Base-by-base conservation (phyloP, 1,140 invertebrate species). In the Tachypleus tridentatus region DNA sequence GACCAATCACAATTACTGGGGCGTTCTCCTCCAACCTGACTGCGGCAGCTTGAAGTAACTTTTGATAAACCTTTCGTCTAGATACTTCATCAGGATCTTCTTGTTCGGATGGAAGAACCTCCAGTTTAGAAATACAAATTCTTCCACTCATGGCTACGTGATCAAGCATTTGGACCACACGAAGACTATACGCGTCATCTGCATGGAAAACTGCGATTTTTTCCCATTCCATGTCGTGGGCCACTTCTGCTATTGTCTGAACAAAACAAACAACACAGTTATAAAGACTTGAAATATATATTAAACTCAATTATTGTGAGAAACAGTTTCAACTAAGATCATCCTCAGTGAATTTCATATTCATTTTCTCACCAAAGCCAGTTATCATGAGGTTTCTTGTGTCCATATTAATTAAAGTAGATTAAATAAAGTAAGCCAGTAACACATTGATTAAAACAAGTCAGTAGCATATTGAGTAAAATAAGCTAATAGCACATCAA, bases 221-320 rank as follows among this genome's bases (percentile, higher is more conserved):
- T 58, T 75, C 69, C 78, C 78, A 78, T 9, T 73, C 57, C 58
- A 77, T 65, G 49, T 71, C 65, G 3, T 73, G 69, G 57, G 76
- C 63, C 0, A 74, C 64, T 58, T 67, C 63, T n/a, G 72, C 70
- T 5, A 76, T 68, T 4, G 72, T 74, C 77, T 79, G 63, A 4
- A 67, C 67, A 57, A 58, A 61, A 29, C 58, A 58, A 66, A n/a
- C 48, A 49, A 10, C 3, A 48, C 7, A 56, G 49, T 29, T 29
- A 29, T 29, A 29, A 29, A 29, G 29, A 29, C 29, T 29, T 29
- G 29, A 29, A 29, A 29, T 29, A 29, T 29, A 2, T 29, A 29
- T 29, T 29, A 29, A 29, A 29, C 29, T 29, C 29, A 29, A 29
- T 29, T 29, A 29, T 29, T 29, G 29, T 29, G 29, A 29, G 29